These are phyloP conservation scores for Urocolius indicus DNA, from an alignment of 2,113 vertebrate species.

Conservation along the genomic window DNA sequence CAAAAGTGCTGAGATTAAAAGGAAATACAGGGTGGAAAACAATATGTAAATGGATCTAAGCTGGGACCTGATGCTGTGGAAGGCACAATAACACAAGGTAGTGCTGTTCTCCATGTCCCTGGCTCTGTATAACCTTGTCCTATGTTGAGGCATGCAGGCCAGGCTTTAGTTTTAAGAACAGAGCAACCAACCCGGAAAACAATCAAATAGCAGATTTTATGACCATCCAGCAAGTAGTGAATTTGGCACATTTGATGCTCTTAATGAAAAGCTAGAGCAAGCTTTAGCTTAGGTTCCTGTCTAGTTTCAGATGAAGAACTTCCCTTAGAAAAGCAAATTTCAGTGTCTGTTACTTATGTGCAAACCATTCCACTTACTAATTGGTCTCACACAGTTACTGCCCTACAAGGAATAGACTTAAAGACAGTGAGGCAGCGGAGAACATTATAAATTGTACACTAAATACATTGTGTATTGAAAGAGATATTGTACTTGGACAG, in stretches of 20 bases:
- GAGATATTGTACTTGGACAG: neutral
- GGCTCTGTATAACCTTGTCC: neutral
- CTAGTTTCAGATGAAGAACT: neutral
- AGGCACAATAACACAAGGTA: neutral
- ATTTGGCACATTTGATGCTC: neutral
- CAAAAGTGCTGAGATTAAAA: neutral
- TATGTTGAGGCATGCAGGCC: neutral
- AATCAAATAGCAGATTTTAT: neutral
- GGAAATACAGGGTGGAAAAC: neutral
- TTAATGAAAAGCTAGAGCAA: neutral
- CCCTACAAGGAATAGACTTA: neutral
- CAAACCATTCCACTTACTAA: neutral
- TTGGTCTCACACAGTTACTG: neutral
- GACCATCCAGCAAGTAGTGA: neutral
- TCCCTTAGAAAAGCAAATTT: neutral
- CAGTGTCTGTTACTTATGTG: neutral
- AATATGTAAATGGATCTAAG: neutral
- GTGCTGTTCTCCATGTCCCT: neutral
- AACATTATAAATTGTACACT: too few relatives aligned
- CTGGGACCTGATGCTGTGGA: neutral
- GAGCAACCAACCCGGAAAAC: accelerated
- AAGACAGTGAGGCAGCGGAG: neutral
- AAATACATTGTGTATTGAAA: neutral
- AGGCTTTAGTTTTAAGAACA: neutral
- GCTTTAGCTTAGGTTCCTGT: neutral